These are phyloP conservation scores for Montifringilla adamsi DNA, from an alignment of 2,113 vertebrate species.

Conservation along the genomic window DNA sequence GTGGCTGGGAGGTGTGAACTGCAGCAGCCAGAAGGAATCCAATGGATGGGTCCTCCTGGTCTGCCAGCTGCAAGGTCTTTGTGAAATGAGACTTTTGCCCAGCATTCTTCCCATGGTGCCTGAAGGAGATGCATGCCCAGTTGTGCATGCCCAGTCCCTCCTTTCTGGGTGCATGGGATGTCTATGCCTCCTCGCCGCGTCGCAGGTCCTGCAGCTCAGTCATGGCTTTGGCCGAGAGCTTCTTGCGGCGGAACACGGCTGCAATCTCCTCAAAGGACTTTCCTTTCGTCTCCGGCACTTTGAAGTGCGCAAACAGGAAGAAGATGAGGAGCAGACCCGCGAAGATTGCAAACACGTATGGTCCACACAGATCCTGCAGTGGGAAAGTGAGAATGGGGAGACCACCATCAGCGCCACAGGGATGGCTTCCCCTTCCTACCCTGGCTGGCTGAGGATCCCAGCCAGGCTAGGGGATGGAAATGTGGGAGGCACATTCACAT, in stretches of 20 bases:
- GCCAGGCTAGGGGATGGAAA: background rate
- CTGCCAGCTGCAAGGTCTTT: constrained; percentile 1
- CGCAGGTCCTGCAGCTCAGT: constrained; percentile 85
- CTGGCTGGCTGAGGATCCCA: background rate
- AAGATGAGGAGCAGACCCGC: constrained; percentile 82
- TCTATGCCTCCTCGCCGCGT: constrained; percentile 72
- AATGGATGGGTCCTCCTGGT: background rate
- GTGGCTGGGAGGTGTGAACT: background rate
- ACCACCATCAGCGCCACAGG: background rate
- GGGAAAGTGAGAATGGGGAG: background rate
- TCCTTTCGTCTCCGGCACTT: constrained; percentile 93
- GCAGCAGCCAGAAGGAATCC: background rate
- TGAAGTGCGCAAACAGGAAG: constrained; percentile 81
- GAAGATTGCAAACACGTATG: constrained; percentile 88
- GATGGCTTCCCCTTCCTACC: background rate
- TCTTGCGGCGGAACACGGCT: constrained; percentile 80
- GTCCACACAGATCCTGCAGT: constrained; percentile 76
- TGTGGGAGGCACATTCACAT: background rate
- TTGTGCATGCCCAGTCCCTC: background rate
- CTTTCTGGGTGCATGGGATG: background rate
- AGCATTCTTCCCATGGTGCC: background rate
- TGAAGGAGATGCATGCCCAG: background rate
- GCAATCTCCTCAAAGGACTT: constrained; percentile 92
- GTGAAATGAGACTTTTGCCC: constrained; percentile 1
- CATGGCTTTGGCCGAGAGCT: background rate